phyloP scores from a whole-genome alignment of 2,888 invertebrate genomes.

The Phymatocera aterrima region DNA sequence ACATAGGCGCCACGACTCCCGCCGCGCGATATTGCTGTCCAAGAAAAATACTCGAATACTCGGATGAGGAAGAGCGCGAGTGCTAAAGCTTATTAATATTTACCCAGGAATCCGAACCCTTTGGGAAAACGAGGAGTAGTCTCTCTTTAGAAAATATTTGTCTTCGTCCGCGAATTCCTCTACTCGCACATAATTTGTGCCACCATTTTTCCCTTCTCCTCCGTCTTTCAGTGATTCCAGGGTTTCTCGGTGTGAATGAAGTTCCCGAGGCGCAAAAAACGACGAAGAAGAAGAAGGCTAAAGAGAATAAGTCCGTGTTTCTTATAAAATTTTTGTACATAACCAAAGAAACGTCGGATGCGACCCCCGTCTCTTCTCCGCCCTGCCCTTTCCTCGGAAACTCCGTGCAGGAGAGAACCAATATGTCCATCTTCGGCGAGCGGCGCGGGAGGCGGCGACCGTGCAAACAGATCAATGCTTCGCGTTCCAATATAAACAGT shows the following conservation, averaged over 20 bases:
- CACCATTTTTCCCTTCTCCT: no score
- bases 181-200: neutral
- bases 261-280: neutral
- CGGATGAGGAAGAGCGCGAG: neutral
- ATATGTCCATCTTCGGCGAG: conserved; percentile 72
- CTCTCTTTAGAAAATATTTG: neutral
- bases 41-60: conserved; percentile 9
- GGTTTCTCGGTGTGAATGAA: neutral
- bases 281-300: neutral
- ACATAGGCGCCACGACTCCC: no score
- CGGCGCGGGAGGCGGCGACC: conserved; percentile 61
- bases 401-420: conserved; percentile 55
- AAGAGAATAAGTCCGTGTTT: no score
- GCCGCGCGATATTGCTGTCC: neutral
- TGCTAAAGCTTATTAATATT: conserved; percentile 34
- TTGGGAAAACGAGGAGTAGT: no score
- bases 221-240: no score
- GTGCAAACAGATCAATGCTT: conserved; percentile 75
- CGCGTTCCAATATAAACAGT: conserved; percentile 74
- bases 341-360: no score
- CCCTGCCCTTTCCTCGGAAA: neutral
- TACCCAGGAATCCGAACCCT: conserved; percentile 20
- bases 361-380: no score
- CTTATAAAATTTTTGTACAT: no score
- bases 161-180: neutral